Evolutionary conservation across 2,888 invertebrate genomes (phyloP).

Genomic region (Sesamia inferens): DNA sequence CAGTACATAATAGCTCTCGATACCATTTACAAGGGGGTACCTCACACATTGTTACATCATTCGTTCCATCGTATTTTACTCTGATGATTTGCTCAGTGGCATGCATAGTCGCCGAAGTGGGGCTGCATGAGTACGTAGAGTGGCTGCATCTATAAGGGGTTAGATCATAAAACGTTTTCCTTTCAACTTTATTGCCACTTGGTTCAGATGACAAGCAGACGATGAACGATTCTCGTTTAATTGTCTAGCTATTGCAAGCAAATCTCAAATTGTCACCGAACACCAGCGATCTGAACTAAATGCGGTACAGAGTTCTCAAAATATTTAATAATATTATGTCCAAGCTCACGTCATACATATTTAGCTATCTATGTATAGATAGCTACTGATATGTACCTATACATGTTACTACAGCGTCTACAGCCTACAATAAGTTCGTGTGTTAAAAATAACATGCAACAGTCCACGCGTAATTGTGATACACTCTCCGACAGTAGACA

Average conservation of each 20-base stretch:
- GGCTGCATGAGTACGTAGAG: too few species aligned
- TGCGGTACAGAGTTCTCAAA: too few species aligned
- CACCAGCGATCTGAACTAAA: not conserved
- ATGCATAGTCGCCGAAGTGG: not conserved
- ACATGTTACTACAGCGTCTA: too few species aligned
- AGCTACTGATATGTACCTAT: too few species aligned
- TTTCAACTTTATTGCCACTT: constrained; percentile 17
- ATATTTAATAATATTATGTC: too few species aligned
- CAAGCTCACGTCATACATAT: too few species aligned
- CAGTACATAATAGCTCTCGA: constrained; percentile 13
- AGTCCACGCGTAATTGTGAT: too few species aligned
- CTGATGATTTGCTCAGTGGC: not conserved
- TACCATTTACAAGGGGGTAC: not conserved
- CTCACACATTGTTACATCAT: constrained; percentile 4
- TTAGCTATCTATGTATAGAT: too few species aligned
- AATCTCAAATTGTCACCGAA: not conserved
- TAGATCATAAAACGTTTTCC: not conserved
- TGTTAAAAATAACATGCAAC: too few species aligned
- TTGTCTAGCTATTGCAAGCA: constrained; percentile 2
- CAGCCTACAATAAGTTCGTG: too few species aligned
- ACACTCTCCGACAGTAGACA: too few species aligned
- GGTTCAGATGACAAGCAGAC: constrained; percentile 7
- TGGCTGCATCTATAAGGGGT: not conserved
- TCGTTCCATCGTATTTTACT: constrained; percentile 7
- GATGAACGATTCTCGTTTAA: constrained; percentile 23